A percentile compares a stretch with the other conserved stretches of the same genome.
phyloP scores from a whole-genome alignment of 2,888 invertebrate species.

The Pterobdella sp. region DNA sequence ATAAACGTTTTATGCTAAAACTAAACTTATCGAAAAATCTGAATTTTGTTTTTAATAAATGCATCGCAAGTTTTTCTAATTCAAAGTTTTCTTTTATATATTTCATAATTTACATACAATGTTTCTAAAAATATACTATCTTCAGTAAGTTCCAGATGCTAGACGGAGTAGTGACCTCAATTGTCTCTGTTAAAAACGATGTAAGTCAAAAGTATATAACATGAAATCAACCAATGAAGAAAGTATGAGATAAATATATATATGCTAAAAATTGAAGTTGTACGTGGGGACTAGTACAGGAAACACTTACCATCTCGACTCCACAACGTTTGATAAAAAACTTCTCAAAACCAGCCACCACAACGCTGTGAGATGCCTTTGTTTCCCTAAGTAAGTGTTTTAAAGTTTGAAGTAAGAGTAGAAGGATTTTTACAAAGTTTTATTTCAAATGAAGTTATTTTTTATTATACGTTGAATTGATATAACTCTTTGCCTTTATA shows the following conservation, averaged over 20 bases:
- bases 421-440: background rate
- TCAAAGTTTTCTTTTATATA: no score
- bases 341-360: constrained; percentile 75
- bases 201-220: no score
- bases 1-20: no score
- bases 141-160: constrained; percentile 40
- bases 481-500: background rate
- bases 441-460: background rate
- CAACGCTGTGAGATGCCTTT: constrained; percentile 68
- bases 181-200: constrained; percentile 54
- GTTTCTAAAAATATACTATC: no score
- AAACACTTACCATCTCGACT: constrained; percentile 71
- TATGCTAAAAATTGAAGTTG: constrained; percentile 56
- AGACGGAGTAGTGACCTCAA: constrained; percentile 64
- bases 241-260: no score
- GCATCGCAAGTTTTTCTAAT: no score
- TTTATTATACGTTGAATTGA: background rate
- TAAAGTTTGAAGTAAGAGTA: background rate
- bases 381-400: constrained; percentile 69
- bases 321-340: constrained; percentile 62
- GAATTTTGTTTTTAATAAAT: no score
- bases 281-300: constrained; percentile 69
- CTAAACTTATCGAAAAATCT: no score
- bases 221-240: no score
- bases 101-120: no score